Base-by-base conservation (phyloP, 2,888 invertebrate genomes). In the Malacosoma neustria region DNA sequence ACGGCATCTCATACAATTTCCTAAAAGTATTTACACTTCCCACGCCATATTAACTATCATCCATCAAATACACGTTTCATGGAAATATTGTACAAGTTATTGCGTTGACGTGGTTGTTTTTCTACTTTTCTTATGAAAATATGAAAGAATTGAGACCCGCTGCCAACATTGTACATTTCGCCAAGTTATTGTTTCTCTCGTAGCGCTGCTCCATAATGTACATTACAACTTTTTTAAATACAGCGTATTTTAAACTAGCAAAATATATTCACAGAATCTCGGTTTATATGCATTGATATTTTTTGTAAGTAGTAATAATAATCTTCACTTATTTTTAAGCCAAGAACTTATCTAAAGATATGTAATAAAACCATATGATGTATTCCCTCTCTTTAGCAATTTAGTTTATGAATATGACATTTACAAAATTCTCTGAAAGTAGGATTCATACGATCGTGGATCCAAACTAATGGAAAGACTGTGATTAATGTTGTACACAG, bases 21-120 rank as follows among this genome's bases (percentile, higher is more conserved):
- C 9, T 38, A 30, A 35, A 40, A 39, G 33, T 40, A 39, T 32
- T 43, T 45, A 42, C 36, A 43, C 39, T 42, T 43, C 42, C 41
- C 22, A 9, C 22, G 33, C 35, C 33, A 33, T 33, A 39, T 14
- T 36, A 29, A 33, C 30, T 22, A 35, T 33, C 36, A 39, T 39
- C 39, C 39, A 39, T 39, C 36, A 36, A 30, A 39, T 35, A 15
- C 35, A 33, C 33, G 9, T 39, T 39, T 35, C 14, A 14, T 35
- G 32, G n/a, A 14, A 36, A 36, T 29, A 36, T 36, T 33, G 22
- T 33, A 15, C 14, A 33, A 35, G 39, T 36, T 35, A 39, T 39
- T 36, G 38, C 35, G 33, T 33, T 35, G 35, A 32, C 35, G 35
- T 5, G 29, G 22, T 31, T 22, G 22, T 30, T 29, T 33, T 39